These are phyloP conservation scores for Natator depressus DNA, from an alignment of 2,113 vertebrate species.

Conservation along the genomic window DNA sequence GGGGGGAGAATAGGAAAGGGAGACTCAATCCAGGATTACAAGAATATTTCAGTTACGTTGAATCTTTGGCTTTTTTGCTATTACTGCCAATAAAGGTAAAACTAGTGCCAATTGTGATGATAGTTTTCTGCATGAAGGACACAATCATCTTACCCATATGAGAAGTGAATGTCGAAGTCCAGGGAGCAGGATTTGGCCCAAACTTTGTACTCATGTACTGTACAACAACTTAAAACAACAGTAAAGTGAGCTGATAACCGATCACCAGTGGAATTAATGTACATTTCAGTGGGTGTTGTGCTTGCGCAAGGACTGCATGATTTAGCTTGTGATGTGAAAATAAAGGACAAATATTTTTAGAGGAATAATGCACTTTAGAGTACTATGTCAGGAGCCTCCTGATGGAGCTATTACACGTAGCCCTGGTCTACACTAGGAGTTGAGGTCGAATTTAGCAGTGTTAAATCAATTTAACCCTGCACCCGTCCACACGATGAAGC, in stretches of 20 bases:
- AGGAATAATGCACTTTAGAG: background rate
- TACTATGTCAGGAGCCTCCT: background rate
- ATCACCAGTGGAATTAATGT: background rate
- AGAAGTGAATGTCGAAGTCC: background rate
- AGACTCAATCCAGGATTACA: background rate
- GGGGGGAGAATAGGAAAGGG: background rate
- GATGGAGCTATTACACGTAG: background rate
- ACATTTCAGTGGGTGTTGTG: background rate
- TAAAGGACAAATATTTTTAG: background rate
- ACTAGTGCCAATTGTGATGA: background rate
- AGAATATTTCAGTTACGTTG: background rate
- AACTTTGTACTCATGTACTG: background rate
- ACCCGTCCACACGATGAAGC: no score
- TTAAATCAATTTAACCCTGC: no score
- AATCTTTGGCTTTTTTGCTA: background rate
- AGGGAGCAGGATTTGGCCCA: background rate
- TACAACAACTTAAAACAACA: background rate
- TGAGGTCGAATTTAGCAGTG: no score
- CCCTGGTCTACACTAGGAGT: no score
- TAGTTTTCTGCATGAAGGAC: background rate
- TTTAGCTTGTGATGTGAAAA: background rate
- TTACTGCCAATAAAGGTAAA: background rate
- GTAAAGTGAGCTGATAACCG: background rate
- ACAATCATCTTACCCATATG: background rate
- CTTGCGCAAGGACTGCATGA: rapidly evolving